Evolutionary conservation across 1,140 invertebrate genomes (phyloP).

Genomic region (Aphelenchoides avenae): DNA sequence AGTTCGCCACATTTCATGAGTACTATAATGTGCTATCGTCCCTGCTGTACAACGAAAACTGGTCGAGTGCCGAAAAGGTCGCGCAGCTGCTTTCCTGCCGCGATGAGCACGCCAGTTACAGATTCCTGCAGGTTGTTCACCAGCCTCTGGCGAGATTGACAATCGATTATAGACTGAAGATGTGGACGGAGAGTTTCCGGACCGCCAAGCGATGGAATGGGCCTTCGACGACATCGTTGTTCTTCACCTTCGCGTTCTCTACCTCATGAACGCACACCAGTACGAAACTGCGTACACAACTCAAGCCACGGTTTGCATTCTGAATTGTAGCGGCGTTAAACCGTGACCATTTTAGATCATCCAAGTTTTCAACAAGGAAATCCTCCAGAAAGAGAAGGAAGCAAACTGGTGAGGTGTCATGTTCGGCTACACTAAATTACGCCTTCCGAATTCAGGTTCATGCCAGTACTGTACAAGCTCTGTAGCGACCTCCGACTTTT

Average conservation of each 20-base stretch:
- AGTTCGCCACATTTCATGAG: constrained; percentile 34
- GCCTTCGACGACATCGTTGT: constrained; percentile 42
- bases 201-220: constrained; percentile 28
- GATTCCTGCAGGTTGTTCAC: constrained; percentile 33
- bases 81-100: constrained; percentile 29
- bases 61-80: constrained; percentile 27
- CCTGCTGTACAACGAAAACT: constrained; percentile 21
- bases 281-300: constrained; percentile 31
- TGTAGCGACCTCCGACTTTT: constrained; percentile 81
- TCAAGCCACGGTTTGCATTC: constrained; percentile 34
- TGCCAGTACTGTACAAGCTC: constrained; percentile 81
- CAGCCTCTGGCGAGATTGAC: too few relatives aligned
- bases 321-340: neutral
- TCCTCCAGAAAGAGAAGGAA: constrained; percentile 81
- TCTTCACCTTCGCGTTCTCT: constrained; percentile 38
- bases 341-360: constrained; percentile 16
- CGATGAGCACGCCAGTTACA: constrained; percentile 25
- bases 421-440: too few relatives aligned
- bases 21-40: constrained; percentile 32
- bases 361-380: constrained; percentile 69
- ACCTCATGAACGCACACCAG: constrained; percentile 22
- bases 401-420: constrained; percentile 5
- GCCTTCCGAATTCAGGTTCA: constrained; percentile 73
- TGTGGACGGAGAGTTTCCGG: constrained; percentile 26
- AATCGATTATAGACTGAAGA: constrained; percentile 37